Conservation (phyloP, 2,797 vertebrate genomes). For the Acrocephalus scirpaceus region DNA sequence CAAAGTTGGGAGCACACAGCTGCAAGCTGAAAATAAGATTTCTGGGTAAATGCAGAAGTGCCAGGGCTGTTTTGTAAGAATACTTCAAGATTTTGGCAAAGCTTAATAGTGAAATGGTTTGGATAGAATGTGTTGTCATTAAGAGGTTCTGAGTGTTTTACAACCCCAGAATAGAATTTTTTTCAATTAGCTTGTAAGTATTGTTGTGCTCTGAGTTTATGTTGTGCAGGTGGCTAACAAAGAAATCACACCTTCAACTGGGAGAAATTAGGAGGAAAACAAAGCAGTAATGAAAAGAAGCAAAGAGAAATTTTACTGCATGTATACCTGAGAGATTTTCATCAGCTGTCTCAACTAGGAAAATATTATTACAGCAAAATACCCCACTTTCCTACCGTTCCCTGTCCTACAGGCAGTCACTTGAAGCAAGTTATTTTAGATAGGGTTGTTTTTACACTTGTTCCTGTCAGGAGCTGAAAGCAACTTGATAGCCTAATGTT, state of each 20-base stretch:
- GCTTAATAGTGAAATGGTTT: neutral
- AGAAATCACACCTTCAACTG: neutral
- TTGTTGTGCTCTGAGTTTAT: neutral
- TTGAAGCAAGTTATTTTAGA: neutral
- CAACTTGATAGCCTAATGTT: neutral
- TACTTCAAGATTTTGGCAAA: neutral
- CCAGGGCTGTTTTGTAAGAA: neutral
- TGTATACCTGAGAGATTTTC: neutral
- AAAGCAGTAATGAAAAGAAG: neutral
- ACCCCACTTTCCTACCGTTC: neutral
- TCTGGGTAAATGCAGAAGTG: neutral
- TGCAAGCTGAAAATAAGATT: neutral
- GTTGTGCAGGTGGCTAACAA: neutral
- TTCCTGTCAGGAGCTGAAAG: neutral
- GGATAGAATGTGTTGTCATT: neutral
- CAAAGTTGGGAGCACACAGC: neutral
- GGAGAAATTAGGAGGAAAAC: neutral
- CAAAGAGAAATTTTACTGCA: neutral
- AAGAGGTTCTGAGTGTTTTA: neutral
- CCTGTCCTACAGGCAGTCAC: neutral
- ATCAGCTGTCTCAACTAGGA: neutral
- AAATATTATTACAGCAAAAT: neutral
- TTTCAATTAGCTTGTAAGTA: neutral
- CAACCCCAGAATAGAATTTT: neutral
- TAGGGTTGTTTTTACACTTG: neutral